Evolutionary conservation across 2,113 vertebrate genomes (phyloP), one percentile per base, ranked within the genome.

Genomic region (Rhagologus leucostigma): DNA sequence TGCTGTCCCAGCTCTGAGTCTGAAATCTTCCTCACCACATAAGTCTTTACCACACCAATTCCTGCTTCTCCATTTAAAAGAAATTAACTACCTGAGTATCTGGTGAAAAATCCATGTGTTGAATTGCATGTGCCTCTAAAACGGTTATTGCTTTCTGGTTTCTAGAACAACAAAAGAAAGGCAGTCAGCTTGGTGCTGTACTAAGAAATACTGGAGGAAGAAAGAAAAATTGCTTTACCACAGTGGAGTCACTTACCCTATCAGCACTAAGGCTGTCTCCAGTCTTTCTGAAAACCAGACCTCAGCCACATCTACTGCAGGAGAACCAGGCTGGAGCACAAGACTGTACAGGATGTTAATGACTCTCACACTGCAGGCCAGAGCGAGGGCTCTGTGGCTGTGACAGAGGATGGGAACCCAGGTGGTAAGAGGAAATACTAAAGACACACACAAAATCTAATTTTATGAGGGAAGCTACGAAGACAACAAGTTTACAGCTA

Each of bases 341-440:
- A 35, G 8, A 8, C 39, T 13, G 50, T 6, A 5, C n/a, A 29
- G 88, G 44, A 6, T 30, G 18, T 47, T 9, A 8, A 9, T 26
- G 35, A 32, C 37, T 32, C 44, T 46, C 56, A 41, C 6, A 33
- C 70, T 26, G 35, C 42, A 16, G 1, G 3, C 52, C 1, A 0
- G 3, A 79, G 78, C 7, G 0, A 56, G 60, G 20, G 26, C 41
- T 37, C 37, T 7, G 64, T 16, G 62, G 12, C 90, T 62, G 32
- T 5, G n/a, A 55, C 86, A 56, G n/a, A 56, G 76, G 37, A 41
- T 7, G 8, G 37, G 68, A 76, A 6, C 27, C 24, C 32, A 4
- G 42, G 16, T 7, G 3, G 6, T 18, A 26, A 77, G 39, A 71
- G 30, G 7, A 42, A 87, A 60, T 0, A 17, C 8, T 0, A 52